Conservation (phyloP, 2,888 invertebrate genomes). For the Galeruca laticollis region DNA sequence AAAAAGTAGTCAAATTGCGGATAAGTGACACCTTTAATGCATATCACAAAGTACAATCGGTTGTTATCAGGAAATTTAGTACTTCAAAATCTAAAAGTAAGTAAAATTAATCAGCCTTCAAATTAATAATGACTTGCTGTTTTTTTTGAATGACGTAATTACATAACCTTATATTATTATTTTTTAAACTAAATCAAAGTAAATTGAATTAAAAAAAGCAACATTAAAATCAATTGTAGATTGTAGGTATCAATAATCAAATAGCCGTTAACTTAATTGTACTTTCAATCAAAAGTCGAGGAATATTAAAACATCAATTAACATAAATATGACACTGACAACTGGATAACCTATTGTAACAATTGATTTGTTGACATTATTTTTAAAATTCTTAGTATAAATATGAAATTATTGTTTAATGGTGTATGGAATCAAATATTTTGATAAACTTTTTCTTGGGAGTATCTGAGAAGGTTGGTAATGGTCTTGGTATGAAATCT, state of each 20-base stretch:
- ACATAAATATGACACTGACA: not conserved
- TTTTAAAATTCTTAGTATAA: not conserved
- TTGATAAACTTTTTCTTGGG: not conserved
- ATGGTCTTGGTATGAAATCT: not conserved
- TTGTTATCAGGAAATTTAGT: slow-evolving; percentile 11
- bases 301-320: not conserved
- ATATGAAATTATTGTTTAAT: not conserved
- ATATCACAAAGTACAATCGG: not conserved
- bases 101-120: not conserved
- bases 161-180: slow-evolving; percentile 29
- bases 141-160: slow-evolving; percentile 23
- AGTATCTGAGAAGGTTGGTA: not conserved
- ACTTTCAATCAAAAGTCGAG: not conserved
- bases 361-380: slow-evolving; percentile 3
- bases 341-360: slow-evolving; percentile 4
- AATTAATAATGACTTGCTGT: slow-evolving; percentile 9
- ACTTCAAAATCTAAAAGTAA: slow-evolving; percentile 5
- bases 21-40: slow-evolving; percentile 48
- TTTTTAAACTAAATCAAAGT: not conserved
- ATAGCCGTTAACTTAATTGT: not conserved
- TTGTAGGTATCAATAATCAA: too few species aligned
- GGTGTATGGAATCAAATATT: not conserved
- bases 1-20: slow-evolving; percentile 51
- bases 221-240: not conserved
- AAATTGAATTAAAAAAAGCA: not conserved